These are phyloP conservation scores for Antheraea pernyi DNA, from an alignment of 1,140 invertebrate genomes.

Conservation along the genomic window DNA sequence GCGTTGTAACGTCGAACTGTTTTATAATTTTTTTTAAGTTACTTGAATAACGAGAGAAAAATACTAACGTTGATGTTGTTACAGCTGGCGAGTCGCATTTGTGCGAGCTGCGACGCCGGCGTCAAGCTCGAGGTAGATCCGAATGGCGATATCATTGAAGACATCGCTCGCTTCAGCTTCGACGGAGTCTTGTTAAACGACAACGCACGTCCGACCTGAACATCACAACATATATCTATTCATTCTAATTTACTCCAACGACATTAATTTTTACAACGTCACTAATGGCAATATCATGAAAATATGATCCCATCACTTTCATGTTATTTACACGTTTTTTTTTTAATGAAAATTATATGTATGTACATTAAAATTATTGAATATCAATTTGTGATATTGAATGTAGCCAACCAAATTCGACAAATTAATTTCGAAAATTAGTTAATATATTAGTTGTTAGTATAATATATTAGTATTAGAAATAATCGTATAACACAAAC, in stretches of 20 bases:
- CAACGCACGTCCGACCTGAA: constrained; percentile 90
- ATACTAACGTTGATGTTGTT: constrained; percentile 90
- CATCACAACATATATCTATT: neutral
- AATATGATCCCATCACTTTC: neutral
- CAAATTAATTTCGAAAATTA: neutral
- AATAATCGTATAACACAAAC: neutral
- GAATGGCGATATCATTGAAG: constrained; percentile 94
- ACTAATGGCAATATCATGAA: neutral
- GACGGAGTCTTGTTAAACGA: constrained; percentile 97
- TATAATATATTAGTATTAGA: neutral
- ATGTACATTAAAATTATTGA: neutral
- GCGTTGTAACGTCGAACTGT: no score
- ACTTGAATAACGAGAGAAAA: no score
- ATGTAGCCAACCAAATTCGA: neutral
- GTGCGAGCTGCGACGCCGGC: constrained; percentile 83
- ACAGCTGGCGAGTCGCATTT: constrained; percentile 91
- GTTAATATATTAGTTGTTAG: neutral
- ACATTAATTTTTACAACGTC: no score
- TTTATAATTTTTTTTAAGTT: no score
- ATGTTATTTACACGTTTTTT: neutral
- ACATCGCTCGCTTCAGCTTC: constrained; percentile 95
- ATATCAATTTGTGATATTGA: neutral
- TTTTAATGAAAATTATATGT: neutral
- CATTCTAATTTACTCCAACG: neutral
- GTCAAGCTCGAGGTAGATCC: constrained; percentile 89